Evolutionary conservation across 2,113 vertebrate species (phyloP).

Genomic region (Otus sunia): DNA sequence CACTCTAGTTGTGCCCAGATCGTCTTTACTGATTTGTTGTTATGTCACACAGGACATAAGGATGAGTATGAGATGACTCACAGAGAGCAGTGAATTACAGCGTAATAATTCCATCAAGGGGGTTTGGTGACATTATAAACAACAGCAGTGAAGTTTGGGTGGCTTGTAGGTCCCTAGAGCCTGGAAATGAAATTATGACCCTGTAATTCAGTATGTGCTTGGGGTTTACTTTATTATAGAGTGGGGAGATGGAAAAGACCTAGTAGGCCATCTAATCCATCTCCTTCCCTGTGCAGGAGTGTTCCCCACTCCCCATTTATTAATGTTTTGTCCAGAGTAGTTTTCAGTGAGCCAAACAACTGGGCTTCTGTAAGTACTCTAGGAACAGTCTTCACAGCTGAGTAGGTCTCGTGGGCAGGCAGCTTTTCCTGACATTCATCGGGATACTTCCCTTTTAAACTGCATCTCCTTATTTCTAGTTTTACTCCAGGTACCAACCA

Average conservation of each 20-base stretch:
- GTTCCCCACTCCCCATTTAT: not conserved
- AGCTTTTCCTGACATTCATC: not conserved
- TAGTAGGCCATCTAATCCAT: not conserved
- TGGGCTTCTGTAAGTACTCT: not conserved
- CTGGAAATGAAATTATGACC: constrained; percentile 36
- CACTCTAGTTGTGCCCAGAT: not conserved
- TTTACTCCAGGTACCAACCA: not conserved
- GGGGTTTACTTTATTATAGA: constrained; percentile 40
- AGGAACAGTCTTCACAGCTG: not conserved
- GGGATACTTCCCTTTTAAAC: not conserved
- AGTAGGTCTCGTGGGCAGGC: not conserved
- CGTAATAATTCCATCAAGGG: constrained; percentile 25
- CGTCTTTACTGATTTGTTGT: constrained; percentile 38
- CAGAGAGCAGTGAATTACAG: constrained; percentile 38
- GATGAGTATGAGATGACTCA: constrained; percentile 50
- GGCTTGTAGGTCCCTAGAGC: constrained; percentile 20
- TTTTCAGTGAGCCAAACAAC: not conserved
- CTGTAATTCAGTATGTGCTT: constrained; percentile 53
- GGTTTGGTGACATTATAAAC: constrained; percentile 42
- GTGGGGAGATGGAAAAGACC: constrained; percentile 44
- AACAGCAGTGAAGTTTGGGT: constrained; percentile 16
- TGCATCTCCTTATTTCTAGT: not conserved
- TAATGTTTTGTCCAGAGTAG: not conserved
- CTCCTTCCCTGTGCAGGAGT: not conserved
- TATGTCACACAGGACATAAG: not conserved